Conservation (phyloP, 2,797 vertebrate genomes). For the Acipenser oxyrinchus region DNA sequence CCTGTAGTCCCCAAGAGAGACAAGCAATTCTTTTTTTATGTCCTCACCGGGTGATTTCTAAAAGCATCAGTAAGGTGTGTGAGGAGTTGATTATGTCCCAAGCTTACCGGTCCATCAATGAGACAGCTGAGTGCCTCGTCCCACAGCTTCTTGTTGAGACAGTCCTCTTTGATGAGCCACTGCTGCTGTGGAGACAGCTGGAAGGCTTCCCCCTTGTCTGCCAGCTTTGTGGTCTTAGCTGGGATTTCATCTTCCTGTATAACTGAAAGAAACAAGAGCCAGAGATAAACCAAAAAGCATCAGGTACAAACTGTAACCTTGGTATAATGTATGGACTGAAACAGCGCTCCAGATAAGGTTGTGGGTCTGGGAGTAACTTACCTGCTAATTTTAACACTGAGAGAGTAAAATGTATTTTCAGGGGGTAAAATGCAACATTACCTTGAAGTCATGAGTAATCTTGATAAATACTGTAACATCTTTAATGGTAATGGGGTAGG, state of each 20-base stretch:
- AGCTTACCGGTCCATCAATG: conserved; percentile 85
- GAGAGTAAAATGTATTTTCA: too few species aligned
- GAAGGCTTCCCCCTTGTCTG: conserved; percentile 79
- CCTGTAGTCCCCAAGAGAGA: too few species aligned
- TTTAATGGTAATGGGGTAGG: too few species aligned
- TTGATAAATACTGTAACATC: too few species aligned
- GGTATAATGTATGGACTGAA: too few species aligned
- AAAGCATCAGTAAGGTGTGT: background rate
- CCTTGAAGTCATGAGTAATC: too few species aligned
- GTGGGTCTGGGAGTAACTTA: too few species aligned
- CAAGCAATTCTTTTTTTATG: too few species aligned
- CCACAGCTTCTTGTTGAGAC: conserved; percentile 89
- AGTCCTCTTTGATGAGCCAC: conserved; percentile 80
- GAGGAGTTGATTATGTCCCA: background rate
- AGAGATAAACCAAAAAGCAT: background rate
- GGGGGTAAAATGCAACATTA: too few species aligned
- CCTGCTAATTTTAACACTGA: too few species aligned
- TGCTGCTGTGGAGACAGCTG: conserved; percentile 83
- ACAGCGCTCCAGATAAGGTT: too few species aligned
- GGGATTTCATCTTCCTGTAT: conserved; percentile 45
- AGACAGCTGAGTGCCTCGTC: conserved; percentile 85
- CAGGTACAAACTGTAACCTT: background rate
- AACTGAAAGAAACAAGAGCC: conserved; percentile 3
- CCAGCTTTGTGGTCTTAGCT: conserved; percentile 60
- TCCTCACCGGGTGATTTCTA: too few species aligned